Base-by-base conservation (phyloP, 2,888 invertebrate genomes). In the Cheilosia grossa region DNA sequence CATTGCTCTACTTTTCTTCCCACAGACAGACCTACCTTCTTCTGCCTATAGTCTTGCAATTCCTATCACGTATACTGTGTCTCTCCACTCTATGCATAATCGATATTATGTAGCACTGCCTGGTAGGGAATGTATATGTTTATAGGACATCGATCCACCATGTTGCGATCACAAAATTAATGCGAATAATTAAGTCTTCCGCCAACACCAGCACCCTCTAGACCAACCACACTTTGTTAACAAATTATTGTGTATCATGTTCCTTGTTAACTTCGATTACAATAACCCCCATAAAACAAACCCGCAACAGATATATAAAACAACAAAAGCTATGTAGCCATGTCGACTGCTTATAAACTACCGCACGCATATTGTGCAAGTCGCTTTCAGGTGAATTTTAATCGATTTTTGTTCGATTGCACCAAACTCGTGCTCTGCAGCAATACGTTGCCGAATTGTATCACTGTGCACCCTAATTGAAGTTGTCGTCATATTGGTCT, bases 311-410 rank as follows among this genome's bases (percentile, higher is more conserved):
- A 40, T 24, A 37, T 37, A 51, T 15, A 30, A 19, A 61, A 27
- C 51, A 51, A 30, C 44, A 30, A 61, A 40, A 53, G 24, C 64
- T 64, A 56, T 42, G 54, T 56, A 67, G 27, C 15, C 44, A 24
- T 15, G 19, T 19, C n/a, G 33, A 24, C 15, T 44, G 30, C 7
- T 7, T 13, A 56, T 51, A 37, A 67, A 17, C 51, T n/a, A 13
- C 15, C n/a, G 30, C 54, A 10, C 19, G 56, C 13, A 44, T 37
- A 37, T 77, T 77, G 59, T 59, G 67, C 69, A 77, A 69, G 53
- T 72, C 72, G 49, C 54, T 72, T 49, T 82, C 82, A 82, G 78
- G 78, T 83, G 82, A 83, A 83, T 83, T 83, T 74, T 56, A 83
- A 83, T 83, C 73, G 79, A 79, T 74, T 83, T 73, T 58, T 56